Evolutionary conservation across 2,888 invertebrate genomes (phyloP), one percentile per base, ranked within the genome.

Genomic region (Entomobrya multifasciata): DNA sequence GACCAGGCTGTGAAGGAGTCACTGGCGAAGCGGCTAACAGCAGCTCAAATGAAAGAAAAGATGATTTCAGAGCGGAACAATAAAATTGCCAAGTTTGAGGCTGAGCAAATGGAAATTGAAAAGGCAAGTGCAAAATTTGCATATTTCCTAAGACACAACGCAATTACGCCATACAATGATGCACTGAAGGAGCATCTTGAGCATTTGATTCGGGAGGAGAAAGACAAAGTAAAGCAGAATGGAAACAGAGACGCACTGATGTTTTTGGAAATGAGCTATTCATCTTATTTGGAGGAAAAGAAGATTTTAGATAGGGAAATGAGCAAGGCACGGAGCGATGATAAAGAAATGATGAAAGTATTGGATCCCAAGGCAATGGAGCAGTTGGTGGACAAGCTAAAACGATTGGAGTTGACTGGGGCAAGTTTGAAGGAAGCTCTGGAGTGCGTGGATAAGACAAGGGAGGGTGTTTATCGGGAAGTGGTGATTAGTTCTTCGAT

Each of bases 101-200:
- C 4, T 1, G 86, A 86, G 41, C 30, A 60, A 3, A 44, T 47
- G 20, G 41, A 27, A 36, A 81, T 88, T 47, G 20, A 62, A 20
- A 15, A 55, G 20, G 80, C 76, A 0, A 60, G 67, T 13, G 80
- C 30, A 1, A 44, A 55, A 55, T 84, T 88, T 47, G 84, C 80
- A 0, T 47, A 44, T n/a, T 86, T 88, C 30, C 74, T 87, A 0
- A 76, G 84, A n/a, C 17, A 1, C 6, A 87, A 87, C 72, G 83
- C 88, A 1, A 88, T 88, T 13, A 88, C 86, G 0, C 88, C 86
- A 8, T 86, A 88, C 55, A 86, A 88, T 55, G 86, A 88, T 25
- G 86, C 65, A 10, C 49, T 86, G 41, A 62, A 76, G 25, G 52
- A 57, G 22, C 84, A 87, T 22, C 6, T 88, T 55, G 65, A 70